A percentile compares a stretch with the other conserved stretches of the same genome.
These are phyloP conservation scores for Centropyge bicolor DNA, from an alignment of 2,797 vertebrate species.

Conservation along the genomic window DNA sequence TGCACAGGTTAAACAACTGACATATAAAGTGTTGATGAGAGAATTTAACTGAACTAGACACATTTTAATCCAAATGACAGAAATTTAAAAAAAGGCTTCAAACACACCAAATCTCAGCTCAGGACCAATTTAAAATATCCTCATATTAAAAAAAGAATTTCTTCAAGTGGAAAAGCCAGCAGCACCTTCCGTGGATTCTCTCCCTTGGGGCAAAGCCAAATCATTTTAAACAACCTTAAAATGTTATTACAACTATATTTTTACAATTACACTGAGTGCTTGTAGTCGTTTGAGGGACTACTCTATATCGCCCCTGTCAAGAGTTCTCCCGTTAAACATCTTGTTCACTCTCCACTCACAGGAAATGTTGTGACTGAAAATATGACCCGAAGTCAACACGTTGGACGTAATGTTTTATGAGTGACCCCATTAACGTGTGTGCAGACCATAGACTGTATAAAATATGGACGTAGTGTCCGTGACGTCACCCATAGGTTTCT, in stretches of 20 bases:
- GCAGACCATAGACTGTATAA: too few relatives aligned
- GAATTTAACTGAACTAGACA: background rate
- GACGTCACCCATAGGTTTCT: too few relatives aligned
- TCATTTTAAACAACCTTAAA: background rate
- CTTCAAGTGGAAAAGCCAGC: background rate
- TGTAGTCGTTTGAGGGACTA: background rate
- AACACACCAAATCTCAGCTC: background rate
- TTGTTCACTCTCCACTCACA: background rate
- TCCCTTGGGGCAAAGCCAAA: background rate
- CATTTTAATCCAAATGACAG: background rate
- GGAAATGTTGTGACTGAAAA: background rate
- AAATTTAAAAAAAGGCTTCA: background rate
- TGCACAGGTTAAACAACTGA: too few relatives aligned
- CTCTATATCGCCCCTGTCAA: background rate
- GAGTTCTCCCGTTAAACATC: too few relatives aligned
- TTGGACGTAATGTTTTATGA: too few relatives aligned
- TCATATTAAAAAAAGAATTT: background rate
- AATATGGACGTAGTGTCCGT: too few relatives aligned
- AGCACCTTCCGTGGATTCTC: background rate
- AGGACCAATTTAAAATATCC: background rate
- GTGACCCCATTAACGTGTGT: background rate
- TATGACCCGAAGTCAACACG: background rate
- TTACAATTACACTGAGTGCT: background rate
- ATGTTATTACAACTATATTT: background rate
- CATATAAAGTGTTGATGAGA: too few relatives aligned